Evolutionary conservation across 2,888 invertebrate species (phyloP), one percentile per base, ranked within the genome.

Genomic region (Lasioglossum leucozonium): DNA sequence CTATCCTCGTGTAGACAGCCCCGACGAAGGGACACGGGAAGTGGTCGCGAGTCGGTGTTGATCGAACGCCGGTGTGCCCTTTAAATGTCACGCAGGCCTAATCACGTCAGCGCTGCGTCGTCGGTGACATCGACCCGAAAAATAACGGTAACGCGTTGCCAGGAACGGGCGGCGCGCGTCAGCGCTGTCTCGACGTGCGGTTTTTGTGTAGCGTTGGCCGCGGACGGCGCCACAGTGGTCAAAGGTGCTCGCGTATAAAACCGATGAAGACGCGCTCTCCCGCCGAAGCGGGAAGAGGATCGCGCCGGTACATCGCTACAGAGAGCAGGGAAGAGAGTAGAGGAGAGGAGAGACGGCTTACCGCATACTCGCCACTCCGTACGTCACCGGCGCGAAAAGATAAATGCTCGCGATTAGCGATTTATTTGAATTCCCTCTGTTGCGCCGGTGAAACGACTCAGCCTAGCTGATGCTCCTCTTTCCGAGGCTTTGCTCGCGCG

Each of bases 381-480:
- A 82, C 86, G 82, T 90, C 89, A 90, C 84, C 83, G 87, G 69
- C 76, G 82, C 87, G 87, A 89, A 80, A 90, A 87, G 91, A 90
- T 90, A 90, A 90, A 90, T 85, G 91, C 90, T 90, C 87, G 88
- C 92, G 93, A 93, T 93, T 93, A 93, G 91, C 93, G 93, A 94
- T 94, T 94, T 93, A 94, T 94, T 94, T 89, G 92, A 93, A 93
- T 93, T 93, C 34, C 65, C 92, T 81, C 87, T 85, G 80, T 81
- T 69, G 74, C 74, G 79, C 77, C 81, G 72, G 13, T 40, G 81
- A 58, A 77, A 72, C 77, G 81, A 55, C 73, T 42, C 67, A 73
- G 78, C 69, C 58, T 78, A 22, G 65, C 74, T 47, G 76, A 65
- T 72, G 82, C 58, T 55, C 65, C 72, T 76, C 65, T 72, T 67